Evolutionary conservation across 92 coral and sea anemone species (phyloP).

Genomic region (Diadumene lineata): DNA sequence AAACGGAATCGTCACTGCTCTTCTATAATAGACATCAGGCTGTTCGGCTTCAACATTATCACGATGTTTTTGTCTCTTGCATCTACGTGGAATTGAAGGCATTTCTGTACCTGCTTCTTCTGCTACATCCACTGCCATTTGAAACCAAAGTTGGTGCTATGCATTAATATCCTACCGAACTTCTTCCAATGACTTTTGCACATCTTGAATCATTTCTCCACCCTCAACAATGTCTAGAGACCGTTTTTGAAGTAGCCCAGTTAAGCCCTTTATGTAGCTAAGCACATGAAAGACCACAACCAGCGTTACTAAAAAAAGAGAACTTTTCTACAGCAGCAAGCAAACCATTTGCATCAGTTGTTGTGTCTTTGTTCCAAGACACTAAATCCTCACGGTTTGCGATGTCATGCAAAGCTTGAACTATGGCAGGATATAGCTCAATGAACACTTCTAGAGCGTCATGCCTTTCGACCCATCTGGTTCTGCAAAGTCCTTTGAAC

Average conservation of each 20-base stretch:
- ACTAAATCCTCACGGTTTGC: conserved; percentile 18
- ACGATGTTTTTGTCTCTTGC: too few species aligned
- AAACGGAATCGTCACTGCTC: too few species aligned
- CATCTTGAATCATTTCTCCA: conserved; percentile 11
- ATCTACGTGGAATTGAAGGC: too few species aligned
- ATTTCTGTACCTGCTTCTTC: too few species aligned
- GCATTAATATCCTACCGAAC: conserved; percentile 23
- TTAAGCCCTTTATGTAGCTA: conserved; percentile 27
- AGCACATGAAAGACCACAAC: conserved; percentile 25
- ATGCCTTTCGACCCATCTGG: conserved; percentile 49
- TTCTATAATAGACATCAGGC: too few species aligned
- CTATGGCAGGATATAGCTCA: conserved; percentile 40
- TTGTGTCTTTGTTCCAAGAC: conserved; percentile 18
- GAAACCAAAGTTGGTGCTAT: too few species aligned
- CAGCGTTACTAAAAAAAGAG: conserved; percentile 23
- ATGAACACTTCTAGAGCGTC: conserved; percentile 35
- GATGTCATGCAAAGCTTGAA: conserved; percentile 26
- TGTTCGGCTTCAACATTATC: too few species aligned
- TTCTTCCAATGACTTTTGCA: too few species aligned
- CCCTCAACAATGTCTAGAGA: conserved; percentile 23
- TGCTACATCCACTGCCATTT: too few species aligned
- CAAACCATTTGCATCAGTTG: conserved; percentile 24
- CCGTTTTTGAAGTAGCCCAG: conserved; percentile 20
- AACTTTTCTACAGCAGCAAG: conserved; percentile 28
- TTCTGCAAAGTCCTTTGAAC: conserved; percentile 51